A percentile compares a stretch with the other conserved stretches of the same genome.
Conservation (phyloP, 2,113 vertebrate species). For the Hylia prasina region DNA sequence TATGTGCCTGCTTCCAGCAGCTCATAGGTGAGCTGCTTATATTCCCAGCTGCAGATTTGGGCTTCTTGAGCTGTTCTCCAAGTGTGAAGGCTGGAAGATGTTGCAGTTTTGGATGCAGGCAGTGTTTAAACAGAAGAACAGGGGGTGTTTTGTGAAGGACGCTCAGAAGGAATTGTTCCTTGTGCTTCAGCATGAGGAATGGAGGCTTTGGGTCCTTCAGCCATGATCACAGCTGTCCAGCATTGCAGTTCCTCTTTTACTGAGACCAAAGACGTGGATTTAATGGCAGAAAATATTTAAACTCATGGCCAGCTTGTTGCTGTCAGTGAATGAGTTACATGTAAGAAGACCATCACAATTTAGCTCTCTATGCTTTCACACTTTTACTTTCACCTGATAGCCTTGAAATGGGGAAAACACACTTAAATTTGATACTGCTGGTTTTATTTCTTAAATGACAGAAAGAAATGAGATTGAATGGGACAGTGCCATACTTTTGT, state of each 20-base stretch:
- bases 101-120: accelerated
- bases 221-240: background rate
- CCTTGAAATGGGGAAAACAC: background rate
- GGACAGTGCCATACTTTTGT: background rate
- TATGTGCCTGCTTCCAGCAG: background rate
- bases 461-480: background rate
- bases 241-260: background rate
- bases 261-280: background rate
- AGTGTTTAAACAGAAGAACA: no score
- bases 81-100: background rate
- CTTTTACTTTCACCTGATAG: background rate
- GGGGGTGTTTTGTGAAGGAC: background rate
- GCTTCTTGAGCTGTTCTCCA: background rate
- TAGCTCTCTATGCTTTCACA: background rate
- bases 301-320: background rate
- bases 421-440: background rate
- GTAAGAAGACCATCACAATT: background rate
- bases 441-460: background rate
- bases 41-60: background rate
- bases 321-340: background rate
- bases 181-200: background rate
- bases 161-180: background rate
- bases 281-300: background rate
- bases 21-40: background rate
- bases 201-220: background rate